Evolutionary conservation across 2,888 invertebrate genomes (phyloP), one percentile per base, ranked within the genome.

Genomic region (Dorcus parallelipipedus): DNA sequence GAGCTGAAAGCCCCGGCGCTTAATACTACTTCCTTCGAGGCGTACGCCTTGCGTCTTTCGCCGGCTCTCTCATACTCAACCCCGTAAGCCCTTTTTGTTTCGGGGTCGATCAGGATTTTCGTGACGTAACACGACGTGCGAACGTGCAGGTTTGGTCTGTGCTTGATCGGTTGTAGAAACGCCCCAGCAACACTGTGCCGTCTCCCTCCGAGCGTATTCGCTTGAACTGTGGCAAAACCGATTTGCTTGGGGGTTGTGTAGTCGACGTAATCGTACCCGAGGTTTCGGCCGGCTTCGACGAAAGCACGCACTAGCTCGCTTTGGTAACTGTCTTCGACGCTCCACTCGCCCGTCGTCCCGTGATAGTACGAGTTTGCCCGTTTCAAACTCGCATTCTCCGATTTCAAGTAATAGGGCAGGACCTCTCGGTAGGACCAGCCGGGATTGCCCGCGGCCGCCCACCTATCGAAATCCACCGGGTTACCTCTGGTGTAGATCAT

Each of bases 401-500:
- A 78, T 65, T 79, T 80, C 9, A 73, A 58, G 59, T 85, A 86
- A 62, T 81, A 82, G 0, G 79, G 79, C 1, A 82, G 67, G 1
- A 82, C 73, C 9, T 80, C 76, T 0, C 73, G 58, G 68, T 79
- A 83, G 7, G 78, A 83, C 92, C 92, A 92, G 45, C 90, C 90
- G 3, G 80, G 78, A 70, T 90, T 91, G 14, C 45, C 45, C 23
- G 23, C 42, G 0, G 77, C 79, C 0, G 84, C 86, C 85, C 90
- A 89, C 49, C 80, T 73, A 67, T 90, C 84, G 79, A 85, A 90
- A 77, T 90, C 89, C 10, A 71, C 69, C 38, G 81, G 81, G 66
- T 89, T 84, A 6, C 92, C 92, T 53, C 92, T 82, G 7, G 90
- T 86, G 74, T 91, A 91, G 61, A 89, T 84, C 86, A 86, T 86